Evolutionary conservation across 2,113 vertebrate genomes (phyloP).

Genomic region (Coturnix japonica): DNA sequence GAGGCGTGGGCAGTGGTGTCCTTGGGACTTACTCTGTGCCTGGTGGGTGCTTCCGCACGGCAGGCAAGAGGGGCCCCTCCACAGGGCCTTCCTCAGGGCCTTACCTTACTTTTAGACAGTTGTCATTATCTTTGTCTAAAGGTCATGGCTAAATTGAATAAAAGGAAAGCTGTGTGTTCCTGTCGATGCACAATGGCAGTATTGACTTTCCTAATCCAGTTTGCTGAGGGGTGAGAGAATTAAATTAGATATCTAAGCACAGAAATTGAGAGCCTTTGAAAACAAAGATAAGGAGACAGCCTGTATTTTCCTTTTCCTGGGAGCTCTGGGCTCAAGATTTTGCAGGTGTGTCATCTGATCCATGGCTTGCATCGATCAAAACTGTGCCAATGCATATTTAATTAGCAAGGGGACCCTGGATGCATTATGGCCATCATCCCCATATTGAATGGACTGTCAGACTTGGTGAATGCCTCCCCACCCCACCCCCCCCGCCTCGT

Average conservation of each 20-base stretch:
- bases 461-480: slow-evolving; percentile 85
- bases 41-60: background rate
- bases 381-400: slow-evolving; percentile 94
- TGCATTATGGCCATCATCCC: slow-evolving; percentile 87
- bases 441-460: slow-evolving; percentile 89
- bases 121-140: slow-evolving; percentile 90
- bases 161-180: slow-evolving; percentile 88
- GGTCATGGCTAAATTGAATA: slow-evolving; percentile 89
- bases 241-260: slow-evolving; percentile 91
- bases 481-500: slow-evolving; percentile 74
- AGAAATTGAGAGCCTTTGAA: slow-evolving; percentile 90
- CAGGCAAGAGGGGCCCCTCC: slow-evolving; percentile 27
- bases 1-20: background rate
- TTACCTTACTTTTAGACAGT: slow-evolving; percentile 84
- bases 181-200: slow-evolving; percentile 87
- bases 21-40: background rate
- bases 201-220: slow-evolving; percentile 92
- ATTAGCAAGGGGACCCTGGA: slow-evolving; percentile 90
- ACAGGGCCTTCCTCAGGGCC: slow-evolving; percentile 74
- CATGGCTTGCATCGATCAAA: slow-evolving; percentile 91
- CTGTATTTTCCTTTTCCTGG: slow-evolving; percentile 83
- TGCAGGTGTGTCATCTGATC: slow-evolving; percentile 94
- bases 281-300: slow-evolving; percentile 86
- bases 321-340: slow-evolving; percentile 89
- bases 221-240: slow-evolving; percentile 92